phyloP scores from a whole-genome alignment of 2,113 vertebrate species.

The Alces alces region DNA sequence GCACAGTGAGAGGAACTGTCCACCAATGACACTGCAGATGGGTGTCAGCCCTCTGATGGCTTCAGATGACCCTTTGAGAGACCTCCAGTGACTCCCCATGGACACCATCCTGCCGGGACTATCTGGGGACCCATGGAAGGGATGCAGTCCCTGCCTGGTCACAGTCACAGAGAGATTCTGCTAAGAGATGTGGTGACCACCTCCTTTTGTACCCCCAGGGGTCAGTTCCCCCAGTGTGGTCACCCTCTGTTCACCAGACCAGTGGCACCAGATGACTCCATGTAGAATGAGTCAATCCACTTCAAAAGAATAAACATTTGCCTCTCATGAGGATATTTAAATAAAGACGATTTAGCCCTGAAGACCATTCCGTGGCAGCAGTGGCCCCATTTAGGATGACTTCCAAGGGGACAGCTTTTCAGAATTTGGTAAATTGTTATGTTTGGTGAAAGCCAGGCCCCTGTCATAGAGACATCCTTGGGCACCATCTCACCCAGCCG shows the following conservation, averaged over 20 bases:
- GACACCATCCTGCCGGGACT: background rate
- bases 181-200: background rate
- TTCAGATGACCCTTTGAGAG: background rate
- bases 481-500: background rate
- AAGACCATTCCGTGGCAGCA: background rate
- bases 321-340: background rate
- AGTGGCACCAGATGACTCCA: background rate
- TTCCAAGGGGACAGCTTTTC: background rate
- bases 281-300: background rate
- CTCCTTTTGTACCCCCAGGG: background rate
- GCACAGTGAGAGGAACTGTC: background rate
- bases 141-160: background rate
- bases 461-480: background rate
- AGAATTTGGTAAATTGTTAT: background rate
- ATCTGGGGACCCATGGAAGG: background rate
- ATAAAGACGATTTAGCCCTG: background rate
- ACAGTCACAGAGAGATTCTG: background rate
- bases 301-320: background rate
- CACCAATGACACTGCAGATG: background rate
- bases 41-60: background rate
- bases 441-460: background rate
- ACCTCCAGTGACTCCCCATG: rapidly evolving
- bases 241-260: background rate
- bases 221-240: background rate
- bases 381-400: background rate